Evolutionary conservation across 2,888 invertebrate species (phyloP).

Genomic region (Galeruca laticollis): DNA sequence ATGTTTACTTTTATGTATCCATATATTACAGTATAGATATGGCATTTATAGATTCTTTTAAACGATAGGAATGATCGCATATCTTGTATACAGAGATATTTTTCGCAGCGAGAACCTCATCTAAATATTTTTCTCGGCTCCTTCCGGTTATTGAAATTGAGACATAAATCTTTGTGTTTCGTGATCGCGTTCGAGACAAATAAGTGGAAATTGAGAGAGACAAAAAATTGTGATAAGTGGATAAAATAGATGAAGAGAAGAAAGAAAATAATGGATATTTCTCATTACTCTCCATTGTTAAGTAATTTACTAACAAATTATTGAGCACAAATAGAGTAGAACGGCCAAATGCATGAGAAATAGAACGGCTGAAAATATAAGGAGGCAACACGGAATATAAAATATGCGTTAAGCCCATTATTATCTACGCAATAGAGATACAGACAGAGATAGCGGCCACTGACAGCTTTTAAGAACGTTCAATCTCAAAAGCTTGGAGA

Average conservation of each 20-base stretch:
- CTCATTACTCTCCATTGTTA: background rate
- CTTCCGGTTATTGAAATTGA: constrained; percentile 4
- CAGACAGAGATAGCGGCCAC: no score
- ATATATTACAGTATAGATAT: background rate
- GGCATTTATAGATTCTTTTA: background rate
- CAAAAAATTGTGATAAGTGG: background rate
- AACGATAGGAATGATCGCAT: constrained; percentile 6
- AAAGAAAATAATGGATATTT: background rate
- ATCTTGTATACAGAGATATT: constrained; percentile 10
- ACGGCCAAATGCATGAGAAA: no score
- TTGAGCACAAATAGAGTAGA: background rate
- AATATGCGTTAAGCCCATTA: no score
- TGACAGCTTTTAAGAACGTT: no score
- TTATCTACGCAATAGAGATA: no score
- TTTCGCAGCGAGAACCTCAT: constrained; percentile 1
- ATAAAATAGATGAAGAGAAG: background rate
- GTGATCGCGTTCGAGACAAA: background rate
- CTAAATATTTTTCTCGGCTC: constrained; percentile 12
- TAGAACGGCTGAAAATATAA: no score
- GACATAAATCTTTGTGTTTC: constrained; percentile 5
- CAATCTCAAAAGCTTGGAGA: no score
- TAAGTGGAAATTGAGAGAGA: background rate
- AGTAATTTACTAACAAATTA: background rate
- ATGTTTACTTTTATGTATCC: background rate
- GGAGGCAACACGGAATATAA: no score